Base-by-base conservation (phyloP, 2,113 vertebrate genomes). In the Marcusenius ussheri region DNA sequence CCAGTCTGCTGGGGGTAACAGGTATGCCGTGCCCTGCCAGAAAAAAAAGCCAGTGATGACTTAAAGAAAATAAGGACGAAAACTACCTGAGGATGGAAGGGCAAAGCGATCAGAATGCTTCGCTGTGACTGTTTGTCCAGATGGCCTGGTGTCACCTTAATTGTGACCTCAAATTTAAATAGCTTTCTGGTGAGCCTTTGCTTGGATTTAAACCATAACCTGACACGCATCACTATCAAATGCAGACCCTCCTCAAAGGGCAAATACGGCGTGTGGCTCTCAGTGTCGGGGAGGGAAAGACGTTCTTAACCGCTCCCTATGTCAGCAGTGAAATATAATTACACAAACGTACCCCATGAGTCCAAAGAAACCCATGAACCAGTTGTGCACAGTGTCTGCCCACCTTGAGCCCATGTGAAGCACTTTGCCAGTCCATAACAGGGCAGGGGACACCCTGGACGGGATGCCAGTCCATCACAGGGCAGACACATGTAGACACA, bases 121-220 rank as follows among this genome's bases (percentile, higher is more conserved):
- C 5, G 19, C 13, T 17, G 31, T 15, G 85, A 19, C 85, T 35
- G 11, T 50, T 56, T 15, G 85, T 87, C 10, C 85, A 87, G 85
- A 35, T 51, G 85, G 47, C 50, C 3, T 19, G 27, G 85, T 87
- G 85, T 53, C 47, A 87, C 84, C 45, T 45, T 87, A 50, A 87
- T 35, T 35, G 84, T 87, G 84, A 84, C 83, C 83, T 84, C 45
- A 47, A 46, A 84, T 84, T 84, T 47, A 47, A 84, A 84, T 84
- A 84, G 83, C 45, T 46, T 45, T 24, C 83, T 21, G 39, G 42
- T n/a, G 83, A 47, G 42, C 83, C 21, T 84, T 47, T 84, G 21
- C 83, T 46, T 42, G 24, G 83, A 47, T 47, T 3, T 47, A 84
- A 11, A 47, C 7, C 83, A 84, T n/a, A 45, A 84, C 83, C 83